Evolutionary conservation across 2,113 vertebrate species (phyloP).

Genomic region (Haemorhous mexicanus): DNA sequence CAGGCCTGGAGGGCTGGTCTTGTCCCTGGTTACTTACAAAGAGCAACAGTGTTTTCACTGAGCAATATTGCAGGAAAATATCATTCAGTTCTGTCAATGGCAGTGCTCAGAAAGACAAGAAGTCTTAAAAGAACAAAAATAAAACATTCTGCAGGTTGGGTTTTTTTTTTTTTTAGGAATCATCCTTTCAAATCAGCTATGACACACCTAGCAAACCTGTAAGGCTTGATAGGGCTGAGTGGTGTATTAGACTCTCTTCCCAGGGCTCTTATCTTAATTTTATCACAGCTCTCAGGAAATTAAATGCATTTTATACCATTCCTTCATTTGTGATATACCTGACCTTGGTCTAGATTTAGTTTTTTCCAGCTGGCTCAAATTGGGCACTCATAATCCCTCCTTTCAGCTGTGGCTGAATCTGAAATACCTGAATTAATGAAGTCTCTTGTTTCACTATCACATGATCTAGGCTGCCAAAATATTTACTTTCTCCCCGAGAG

Average conservation of each 20-base stretch:
- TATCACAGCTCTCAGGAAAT: constrained; percentile 36
- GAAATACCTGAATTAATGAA: constrained; percentile 33
- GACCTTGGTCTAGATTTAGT: not conserved
- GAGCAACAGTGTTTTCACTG: not conserved
- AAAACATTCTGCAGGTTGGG: not conserved
- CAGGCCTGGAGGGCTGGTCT: not conserved
- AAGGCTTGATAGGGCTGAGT: not conserved
- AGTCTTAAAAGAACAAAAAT: not conserved
- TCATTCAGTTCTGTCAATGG: not conserved
- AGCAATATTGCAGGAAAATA: not conserved
- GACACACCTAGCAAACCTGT: not conserved
- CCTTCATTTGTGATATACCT: not conserved
- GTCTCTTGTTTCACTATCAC: not conserved
- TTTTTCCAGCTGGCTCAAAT: constrained; percentile 7
- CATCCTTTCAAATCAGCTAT: not conserved
- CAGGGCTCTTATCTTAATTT: not conserved
- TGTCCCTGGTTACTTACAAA: not conserved
- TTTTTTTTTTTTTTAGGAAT: not conserved
- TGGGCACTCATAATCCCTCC: not conserved
- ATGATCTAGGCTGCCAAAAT: constrained; percentile 6
- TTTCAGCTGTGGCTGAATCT: constrained; percentile 11
- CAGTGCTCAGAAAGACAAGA: not conserved
- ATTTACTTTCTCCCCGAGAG: constrained; percentile 27
- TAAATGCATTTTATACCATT: not conserved
- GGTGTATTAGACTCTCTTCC: not conserved